A percentile compares a stretch with the other conserved stretches of the same genome.
phyloP scores from a whole-genome alignment of 2,888 invertebrate genomes.

The Cyclophora punctaria region DNA sequence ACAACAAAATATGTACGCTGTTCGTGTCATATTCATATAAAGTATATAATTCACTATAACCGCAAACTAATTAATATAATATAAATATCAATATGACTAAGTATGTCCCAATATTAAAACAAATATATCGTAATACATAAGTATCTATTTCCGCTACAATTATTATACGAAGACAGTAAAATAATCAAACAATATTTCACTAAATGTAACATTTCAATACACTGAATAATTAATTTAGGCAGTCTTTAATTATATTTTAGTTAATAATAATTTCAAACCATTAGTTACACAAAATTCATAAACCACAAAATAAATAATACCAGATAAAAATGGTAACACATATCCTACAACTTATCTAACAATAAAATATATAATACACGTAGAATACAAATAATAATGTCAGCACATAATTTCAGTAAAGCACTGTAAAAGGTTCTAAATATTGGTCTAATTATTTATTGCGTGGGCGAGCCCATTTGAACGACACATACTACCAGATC shows the following conservation, averaged over 20 bases:
- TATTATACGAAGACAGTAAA: conserved; percentile 21
- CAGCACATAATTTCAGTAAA: conserved; percentile 63
- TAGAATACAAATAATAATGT: conserved; percentile 46
- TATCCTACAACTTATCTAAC: conserved; percentile 54
- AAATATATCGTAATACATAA: neutral
- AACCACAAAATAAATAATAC: conserved; percentile 63
- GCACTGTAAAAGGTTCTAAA: conserved; percentile 70
- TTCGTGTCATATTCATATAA: conserved; percentile 23
- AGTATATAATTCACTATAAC: conserved; percentile 18
- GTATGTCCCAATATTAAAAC: conserved; percentile 17
- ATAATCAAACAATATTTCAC: conserved; percentile 45
- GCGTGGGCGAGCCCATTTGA: conserved; percentile 45
- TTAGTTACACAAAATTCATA: conserved; percentile 45
- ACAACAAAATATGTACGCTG: conserved; percentile 68
- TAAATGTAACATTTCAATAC: conserved; percentile 53
- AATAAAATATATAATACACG: conserved; percentile 50
- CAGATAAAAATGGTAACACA: conserved; percentile 67
- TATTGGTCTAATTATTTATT: conserved; percentile 73
- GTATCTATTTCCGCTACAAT: neutral
- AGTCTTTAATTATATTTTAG: conserved; percentile 69
- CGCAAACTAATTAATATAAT: conserved; percentile 20
- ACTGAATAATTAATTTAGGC: conserved; percentile 71
- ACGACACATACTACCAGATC: conserved; percentile 47
- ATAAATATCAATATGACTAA: conserved; percentile 32
- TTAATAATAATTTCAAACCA: conserved; percentile 55